Base-by-base conservation (phyloP, 2,797 vertebrate species). In the Pipistrellus pipistrellus region DNA sequence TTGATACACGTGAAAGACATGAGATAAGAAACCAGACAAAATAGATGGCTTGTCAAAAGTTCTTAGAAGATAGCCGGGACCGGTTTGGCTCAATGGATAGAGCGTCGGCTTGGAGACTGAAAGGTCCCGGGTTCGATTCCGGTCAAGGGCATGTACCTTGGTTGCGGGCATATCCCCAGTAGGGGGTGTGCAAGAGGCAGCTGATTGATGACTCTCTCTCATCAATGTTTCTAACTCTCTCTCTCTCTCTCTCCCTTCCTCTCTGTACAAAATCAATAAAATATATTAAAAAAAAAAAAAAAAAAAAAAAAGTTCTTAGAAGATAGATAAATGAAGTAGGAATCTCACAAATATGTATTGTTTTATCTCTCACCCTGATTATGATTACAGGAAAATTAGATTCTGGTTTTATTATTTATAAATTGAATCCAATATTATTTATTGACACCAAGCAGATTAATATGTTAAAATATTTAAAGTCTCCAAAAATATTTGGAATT, bases 231-330 rank as follows among this genome's bases (percentile, higher is more conserved):
- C n/a, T n/a, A n/a, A n/a, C n/a, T n/a, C n/a, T n/a, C n/a, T n/a
- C n/a, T n/a, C n/a, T n/a, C n/a, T n/a, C n/a, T n/a, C n/a, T n/a
- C n/a, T n/a, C n/a, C n/a, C n/a, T n/a, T n/a, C n/a, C n/a, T n/a
- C n/a, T n/a, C n/a, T n/a, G n/a, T n/a, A n/a, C n/a, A n/a, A n/a
- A n/a, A n/a, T n/a, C n/a, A n/a, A n/a, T n/a, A n/a, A n/a, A n/a
- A n/a, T n/a, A n/a, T n/a, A n/a, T n/a, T n/a, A n/a, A n/a, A n/a
- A n/a, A n/a, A n/a, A n/a, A n/a, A n/a, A n/a, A n/a, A n/a, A n/a
- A n/a, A n/a, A n/a, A n/a, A n/a, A n/a, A n/a, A 85, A 85, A 75
- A 27, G 41, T 71, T 75, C 38, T 88, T 92, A 71, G 41, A 85
- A 80, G 57, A 57, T 44, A 75, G 27, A 78, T 30, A 80, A 85